Evolutionary conservation across 2,113 vertebrate species (phyloP).

Genomic region (Gymnorhina tibicen): DNA sequence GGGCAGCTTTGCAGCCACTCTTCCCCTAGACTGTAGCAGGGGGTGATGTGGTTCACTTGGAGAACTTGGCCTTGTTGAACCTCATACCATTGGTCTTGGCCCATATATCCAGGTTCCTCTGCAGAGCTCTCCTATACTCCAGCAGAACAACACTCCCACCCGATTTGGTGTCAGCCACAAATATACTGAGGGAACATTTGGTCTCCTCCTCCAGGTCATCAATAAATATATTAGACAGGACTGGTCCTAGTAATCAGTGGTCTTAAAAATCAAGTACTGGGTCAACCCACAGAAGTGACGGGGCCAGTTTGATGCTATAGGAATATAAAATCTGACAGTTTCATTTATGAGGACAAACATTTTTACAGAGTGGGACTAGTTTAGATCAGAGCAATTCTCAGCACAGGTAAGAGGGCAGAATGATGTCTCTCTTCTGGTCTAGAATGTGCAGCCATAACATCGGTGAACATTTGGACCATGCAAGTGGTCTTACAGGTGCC

Average conservation of each 20-base stretch:
- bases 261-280: not conserved
- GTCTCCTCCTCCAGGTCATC: not conserved
- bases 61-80: not conserved
- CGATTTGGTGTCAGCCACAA: not conserved
- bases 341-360: not conserved
- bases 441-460: not conserved
- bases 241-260: not conserved
- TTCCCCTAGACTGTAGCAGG: not conserved
- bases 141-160: not conserved
- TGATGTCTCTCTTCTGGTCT: not conserved
- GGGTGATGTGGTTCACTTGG: rapidly evolving
- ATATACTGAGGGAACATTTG: not conserved
- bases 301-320: not conserved
- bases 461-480: not conserved
- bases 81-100: rapidly evolving
- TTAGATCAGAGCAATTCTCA: not conserved
- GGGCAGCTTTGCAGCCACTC: not conserved
- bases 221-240: not conserved
- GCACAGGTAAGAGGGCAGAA: not conserved
- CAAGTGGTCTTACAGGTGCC: not conserved
- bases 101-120: not conserved
- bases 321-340: not conserved
- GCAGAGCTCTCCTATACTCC: not conserved
- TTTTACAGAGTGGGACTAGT: not conserved
- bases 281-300: not conserved